Base-by-base conservation (phyloP, 2,113 vertebrate species). In the Erpornis zantholeuca region DNA sequence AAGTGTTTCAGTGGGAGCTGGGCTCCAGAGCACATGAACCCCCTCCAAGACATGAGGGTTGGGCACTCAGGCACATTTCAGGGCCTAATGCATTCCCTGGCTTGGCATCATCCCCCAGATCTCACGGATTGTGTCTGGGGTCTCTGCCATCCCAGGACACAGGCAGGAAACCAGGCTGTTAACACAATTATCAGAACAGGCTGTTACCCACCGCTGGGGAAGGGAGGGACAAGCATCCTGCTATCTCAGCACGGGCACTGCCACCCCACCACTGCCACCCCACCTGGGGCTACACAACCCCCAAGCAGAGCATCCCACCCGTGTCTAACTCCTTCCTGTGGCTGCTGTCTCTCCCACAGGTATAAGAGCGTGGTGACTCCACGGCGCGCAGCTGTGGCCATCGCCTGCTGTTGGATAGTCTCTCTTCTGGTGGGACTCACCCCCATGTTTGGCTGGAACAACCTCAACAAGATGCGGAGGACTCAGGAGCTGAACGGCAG, bases 391-490 rank as follows among this genome's bases (percentile, higher is more conserved):
- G 98, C 98, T 0, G 97, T 97, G 29, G 99, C 99, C 35, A 99
- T 99, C 1, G 96, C 98, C 8, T 97, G 98, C 88, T 99, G 99
- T 81, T 99, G 99, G 99, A 93, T 98, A 4, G 98, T 99, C 61
- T 99, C 99, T 92, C 97, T 99, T 3, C 69, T 99, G 56, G 99
- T 99, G 65, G 99, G 99, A 53, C 98, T 99, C 56, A 99, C 97
- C 0, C 99, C 99, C 7, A 98, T 99, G 98, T 97, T 99, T 14
- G 99, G 99, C 91, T 99, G 99, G 99, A 99, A 99, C 96, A 99
- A 99, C 91, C 97, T 99, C 72, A 92, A 90, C 22, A 79, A 73
- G 59, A 97, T 98, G 53, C 82, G 53, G 53, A 87, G 90, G 96
- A 98, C 97, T 65, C 96, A 96, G 94, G 96, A 88, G 47, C 64